phyloP scores from a whole-genome alignment of 2,113 vertebrate species.

The Mormoops blainvillei region DNA sequence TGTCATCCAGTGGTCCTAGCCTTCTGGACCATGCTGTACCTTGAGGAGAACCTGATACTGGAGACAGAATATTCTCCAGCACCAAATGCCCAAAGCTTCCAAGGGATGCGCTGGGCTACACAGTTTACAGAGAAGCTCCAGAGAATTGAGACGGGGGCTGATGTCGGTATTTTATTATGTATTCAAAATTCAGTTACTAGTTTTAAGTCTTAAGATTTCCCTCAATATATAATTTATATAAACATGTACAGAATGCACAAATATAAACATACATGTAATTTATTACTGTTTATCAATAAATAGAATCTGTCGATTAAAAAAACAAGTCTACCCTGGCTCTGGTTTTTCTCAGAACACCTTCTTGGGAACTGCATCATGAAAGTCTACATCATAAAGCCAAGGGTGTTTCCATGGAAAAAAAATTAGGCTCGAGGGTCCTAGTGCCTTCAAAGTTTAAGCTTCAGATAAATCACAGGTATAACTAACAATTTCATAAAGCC shows the following conservation, averaged over 20 bases:
- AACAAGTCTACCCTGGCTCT: background rate
- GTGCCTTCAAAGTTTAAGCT: background rate
- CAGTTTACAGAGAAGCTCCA: background rate
- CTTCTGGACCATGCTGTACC: background rate
- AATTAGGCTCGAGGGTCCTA: background rate
- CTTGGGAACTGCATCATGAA: slow-evolving; percentile 2
- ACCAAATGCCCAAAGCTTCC: background rate
- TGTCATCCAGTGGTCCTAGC: background rate
- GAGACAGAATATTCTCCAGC: background rate
- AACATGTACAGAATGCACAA: slow-evolving; percentile 43
- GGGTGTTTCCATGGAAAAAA: background rate
- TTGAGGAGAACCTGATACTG: background rate
- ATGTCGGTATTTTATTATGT: slow-evolving; percentile 30
- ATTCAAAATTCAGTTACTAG: slow-evolving; percentile 19
- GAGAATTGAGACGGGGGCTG: background rate
- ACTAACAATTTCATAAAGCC: background rate
- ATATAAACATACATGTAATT: slow-evolving; percentile 30
- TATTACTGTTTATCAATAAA: slow-evolving; percentile 56
- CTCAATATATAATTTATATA: slow-evolving; percentile 2
- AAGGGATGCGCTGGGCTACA: background rate
- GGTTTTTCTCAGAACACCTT: slow-evolving; percentile 23
- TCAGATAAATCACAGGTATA: background rate
- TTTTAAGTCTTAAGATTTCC: background rate
- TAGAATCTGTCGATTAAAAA: slow-evolving; percentile 48
- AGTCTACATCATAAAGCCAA: background rate